phyloP scores from a whole-genome alignment of 2,797 vertebrate species.

The Sphenodon punctatus region DNA sequence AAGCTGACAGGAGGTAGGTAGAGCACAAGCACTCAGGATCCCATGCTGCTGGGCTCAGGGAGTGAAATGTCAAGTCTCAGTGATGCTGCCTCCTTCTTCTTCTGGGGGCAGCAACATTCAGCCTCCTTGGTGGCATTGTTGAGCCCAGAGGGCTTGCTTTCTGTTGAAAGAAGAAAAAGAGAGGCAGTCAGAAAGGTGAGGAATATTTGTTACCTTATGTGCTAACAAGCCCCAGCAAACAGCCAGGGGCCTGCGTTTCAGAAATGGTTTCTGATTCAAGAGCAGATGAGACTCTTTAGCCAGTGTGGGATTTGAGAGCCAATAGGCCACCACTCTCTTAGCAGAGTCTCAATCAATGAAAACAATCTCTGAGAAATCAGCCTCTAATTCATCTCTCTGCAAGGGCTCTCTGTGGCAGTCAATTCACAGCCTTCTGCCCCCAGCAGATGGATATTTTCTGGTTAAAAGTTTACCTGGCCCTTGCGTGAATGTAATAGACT shows the following conservation, averaged over 20 bases:
- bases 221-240: background rate
- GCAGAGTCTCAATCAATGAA: background rate
- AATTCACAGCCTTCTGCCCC: background rate
- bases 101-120: too few relatives aligned
- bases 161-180: too few relatives aligned
- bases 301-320: background rate
- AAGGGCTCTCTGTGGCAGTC: rapidly evolving
- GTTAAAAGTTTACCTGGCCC: background rate
- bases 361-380: background rate
- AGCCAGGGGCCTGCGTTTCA: background rate
- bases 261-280: background rate
- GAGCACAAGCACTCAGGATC: too few relatives aligned
- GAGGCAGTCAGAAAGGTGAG: too few relatives aligned
- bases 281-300: background rate
- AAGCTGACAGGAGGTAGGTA: too few relatives aligned
- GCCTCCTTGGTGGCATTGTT: too few relatives aligned
- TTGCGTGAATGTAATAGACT: background rate
- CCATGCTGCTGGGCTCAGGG: too few relatives aligned
- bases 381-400: background rate
- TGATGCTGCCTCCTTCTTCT: too few relatives aligned
- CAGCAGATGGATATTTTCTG: background rate
- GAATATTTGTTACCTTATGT: background rate
- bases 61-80: too few relatives aligned
- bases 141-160: too few relatives aligned
- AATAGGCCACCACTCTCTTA: rapidly evolving